Evolutionary conservation across 2,888 invertebrate genomes (phyloP).

Genomic region (Pheosia gnoma): DNA sequence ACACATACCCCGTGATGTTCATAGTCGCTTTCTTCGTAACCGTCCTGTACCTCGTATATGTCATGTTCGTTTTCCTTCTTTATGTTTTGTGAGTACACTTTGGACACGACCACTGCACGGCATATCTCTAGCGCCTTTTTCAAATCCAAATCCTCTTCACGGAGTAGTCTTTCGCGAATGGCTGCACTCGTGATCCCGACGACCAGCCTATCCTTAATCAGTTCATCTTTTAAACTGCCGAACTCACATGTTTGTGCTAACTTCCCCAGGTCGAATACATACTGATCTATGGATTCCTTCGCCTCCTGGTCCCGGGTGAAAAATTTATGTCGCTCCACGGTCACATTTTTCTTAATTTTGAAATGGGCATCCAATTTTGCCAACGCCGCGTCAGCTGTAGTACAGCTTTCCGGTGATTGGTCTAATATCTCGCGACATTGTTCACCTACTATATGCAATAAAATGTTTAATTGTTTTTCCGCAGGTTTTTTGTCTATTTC

Average conservation of each 20-base stretch:
- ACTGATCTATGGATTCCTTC: conserved; percentile 26
- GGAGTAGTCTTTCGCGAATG: not conserved
- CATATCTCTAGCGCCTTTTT: not conserved
- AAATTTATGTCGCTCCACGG: conserved; percentile 27
- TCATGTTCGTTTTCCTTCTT: not conserved
- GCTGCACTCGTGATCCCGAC: not conserved
- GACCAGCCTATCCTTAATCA: not conserved
- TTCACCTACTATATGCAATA: not conserved
- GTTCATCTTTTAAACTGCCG: not conserved
- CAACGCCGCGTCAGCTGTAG: conserved; percentile 1
- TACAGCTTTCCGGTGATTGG: not conserved
- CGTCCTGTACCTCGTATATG: not conserved
- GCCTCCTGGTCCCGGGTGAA: conserved; percentile 25
- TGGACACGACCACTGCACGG: not conserved
- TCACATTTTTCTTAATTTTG: conserved; percentile 26
- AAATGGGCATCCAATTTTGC: conserved; percentile 25
- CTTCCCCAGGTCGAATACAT: conserved; percentile 5
- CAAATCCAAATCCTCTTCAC: not conserved
- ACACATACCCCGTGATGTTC: not conserved
- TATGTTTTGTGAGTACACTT: not conserved
- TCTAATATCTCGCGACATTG: not conserved
- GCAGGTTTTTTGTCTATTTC: not conserved
- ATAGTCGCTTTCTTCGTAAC: too few species aligned
- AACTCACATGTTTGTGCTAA: conserved; percentile 4
- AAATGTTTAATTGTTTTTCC: not conserved